phyloP scores from a whole-genome alignment of 2,888 invertebrate species.

The Aleiodes alternator region DNA sequence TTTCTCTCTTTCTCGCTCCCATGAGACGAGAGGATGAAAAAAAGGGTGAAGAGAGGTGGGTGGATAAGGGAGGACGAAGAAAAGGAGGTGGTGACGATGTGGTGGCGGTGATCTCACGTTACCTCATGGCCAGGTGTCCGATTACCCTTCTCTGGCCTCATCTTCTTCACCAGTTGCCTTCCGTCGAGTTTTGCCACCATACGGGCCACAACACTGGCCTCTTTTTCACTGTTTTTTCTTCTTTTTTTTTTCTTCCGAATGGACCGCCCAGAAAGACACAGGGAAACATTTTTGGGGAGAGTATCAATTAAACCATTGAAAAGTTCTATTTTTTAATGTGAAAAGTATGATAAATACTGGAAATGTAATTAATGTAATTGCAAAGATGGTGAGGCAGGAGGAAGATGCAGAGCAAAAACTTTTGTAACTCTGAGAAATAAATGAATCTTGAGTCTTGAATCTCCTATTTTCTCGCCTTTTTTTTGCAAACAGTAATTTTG shows the following conservation, averaged over 20 bases:
- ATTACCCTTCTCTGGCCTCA: conserved; percentile 69
- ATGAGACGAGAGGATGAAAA: conserved; percentile 33
- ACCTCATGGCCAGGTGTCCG: conserved; percentile 73
- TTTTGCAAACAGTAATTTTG: too few species aligned
- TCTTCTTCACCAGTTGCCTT: conserved; percentile 69
- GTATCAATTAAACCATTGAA: conserved; percentile 25
- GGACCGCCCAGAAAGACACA: conserved; percentile 29
- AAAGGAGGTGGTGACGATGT: conserved; percentile 63
- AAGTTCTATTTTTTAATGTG: background rate
- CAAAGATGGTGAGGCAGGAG: too few species aligned
- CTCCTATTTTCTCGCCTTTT: background rate
- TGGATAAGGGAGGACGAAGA: conserved; percentile 50
- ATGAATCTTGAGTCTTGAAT: too few species aligned
- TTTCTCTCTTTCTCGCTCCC: background rate
- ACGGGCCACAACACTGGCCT: conserved; percentile 26
- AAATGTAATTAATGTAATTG: too few species aligned
- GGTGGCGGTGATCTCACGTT: conserved; percentile 72
- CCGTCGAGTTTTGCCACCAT: conserved; percentile 67
- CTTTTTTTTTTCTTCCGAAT: background rate
- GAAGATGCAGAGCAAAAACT: too few species aligned
- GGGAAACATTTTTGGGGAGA: conserved; percentile 12
- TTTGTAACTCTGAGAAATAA: too few species aligned
- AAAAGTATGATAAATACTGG: too few species aligned
- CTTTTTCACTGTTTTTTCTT: background rate
- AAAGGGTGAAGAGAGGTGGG: conserved; percentile 41